A percentile compares a stretch with the other conserved stretches of the same genome.
Evolutionary conservation across 35 echinoderm and acorn worm genomes (phyloP).

Genomic region (Amphiura filiformis): DNA sequence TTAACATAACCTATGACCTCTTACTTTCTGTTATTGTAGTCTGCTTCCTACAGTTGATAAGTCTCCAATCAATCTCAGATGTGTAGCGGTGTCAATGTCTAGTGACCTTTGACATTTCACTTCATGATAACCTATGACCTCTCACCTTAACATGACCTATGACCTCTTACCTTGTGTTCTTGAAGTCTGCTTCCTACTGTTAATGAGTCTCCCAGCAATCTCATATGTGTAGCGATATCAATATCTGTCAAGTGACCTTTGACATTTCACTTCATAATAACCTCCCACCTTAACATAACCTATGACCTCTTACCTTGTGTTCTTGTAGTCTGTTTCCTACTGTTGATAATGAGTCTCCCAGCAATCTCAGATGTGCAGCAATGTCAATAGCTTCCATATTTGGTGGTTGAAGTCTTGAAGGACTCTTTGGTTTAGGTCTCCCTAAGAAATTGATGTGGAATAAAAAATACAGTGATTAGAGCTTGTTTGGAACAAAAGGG

Average conservation of each 20-base stretch:
- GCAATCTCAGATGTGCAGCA: constrained; percentile 84
- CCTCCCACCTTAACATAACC: too few relatives aligned
- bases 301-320: constrained; percentile 77
- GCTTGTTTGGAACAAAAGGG: too few relatives aligned
- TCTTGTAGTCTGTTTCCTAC: constrained; percentile 73
- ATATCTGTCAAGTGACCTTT: too few relatives aligned
- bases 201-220: neutral
- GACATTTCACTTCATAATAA: too few relatives aligned
- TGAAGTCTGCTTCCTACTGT: neutral
- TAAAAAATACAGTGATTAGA: too few relatives aligned
- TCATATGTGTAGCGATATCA: too few relatives aligned
- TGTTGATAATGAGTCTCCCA: constrained; percentile 77
- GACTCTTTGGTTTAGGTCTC: constrained; percentile 5
- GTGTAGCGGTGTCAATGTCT: too few relatives aligned
- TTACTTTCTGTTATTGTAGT: constrained; percentile 46
- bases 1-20: constrained; percentile 12
- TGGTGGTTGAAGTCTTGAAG: constrained; percentile 26
- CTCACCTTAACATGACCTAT: too few relatives aligned
- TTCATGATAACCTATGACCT: neutral
- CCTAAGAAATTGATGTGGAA: too few relatives aligned
- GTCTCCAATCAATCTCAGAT: too few relatives aligned
- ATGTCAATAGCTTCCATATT: constrained; percentile 86
- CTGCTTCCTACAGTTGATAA: neutral
- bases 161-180: constrained; percentile 50
- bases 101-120: too few relatives aligned